A percentile compares a stretch with the other conserved stretches of the same genome.
Conservation (phyloP, 2,888 invertebrate species). For the Ectobius pallidus region DNA sequence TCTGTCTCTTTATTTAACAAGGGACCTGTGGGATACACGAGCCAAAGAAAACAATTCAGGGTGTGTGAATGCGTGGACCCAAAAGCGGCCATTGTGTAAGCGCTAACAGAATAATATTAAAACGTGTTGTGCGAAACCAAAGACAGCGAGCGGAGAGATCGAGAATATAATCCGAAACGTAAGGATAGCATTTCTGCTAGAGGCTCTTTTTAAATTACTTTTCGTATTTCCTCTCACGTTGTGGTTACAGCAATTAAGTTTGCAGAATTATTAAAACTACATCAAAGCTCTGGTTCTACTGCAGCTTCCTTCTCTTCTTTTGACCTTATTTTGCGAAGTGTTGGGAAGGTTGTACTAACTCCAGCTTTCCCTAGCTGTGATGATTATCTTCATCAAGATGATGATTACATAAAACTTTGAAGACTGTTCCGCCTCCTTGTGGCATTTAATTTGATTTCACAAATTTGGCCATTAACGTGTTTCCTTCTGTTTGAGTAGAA, state of each 20-base stretch:
- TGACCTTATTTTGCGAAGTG: constrained; percentile 1
- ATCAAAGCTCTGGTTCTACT: constrained; percentile 10
- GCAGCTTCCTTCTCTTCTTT: not conserved
- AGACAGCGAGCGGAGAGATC: not conserved
- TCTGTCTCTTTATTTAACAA: too few species aligned
- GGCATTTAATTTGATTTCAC: constrained; percentile 15
- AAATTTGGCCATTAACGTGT: constrained; percentile 16
- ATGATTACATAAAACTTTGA: not conserved
- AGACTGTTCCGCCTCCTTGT: not conserved
- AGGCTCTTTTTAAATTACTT: not conserved
- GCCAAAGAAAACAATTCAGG: too few species aligned
- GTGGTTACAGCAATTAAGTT: constrained; percentile 26
- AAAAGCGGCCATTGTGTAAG: too few species aligned
- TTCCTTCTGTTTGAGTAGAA: not conserved
- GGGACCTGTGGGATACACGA: too few species aligned
- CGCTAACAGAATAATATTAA: not conserved
- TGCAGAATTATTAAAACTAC: constrained; percentile 23
- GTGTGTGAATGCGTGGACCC: too few species aligned
- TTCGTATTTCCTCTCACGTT: not conserved
- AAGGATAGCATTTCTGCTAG: not conserved
- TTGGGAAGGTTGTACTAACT: not conserved
- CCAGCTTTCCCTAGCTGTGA: not conserved
- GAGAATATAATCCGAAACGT: not conserved
- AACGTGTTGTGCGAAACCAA: not conserved
- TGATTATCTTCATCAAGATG: too few species aligned